Base-by-base conservation (phyloP, 2,113 vertebrate species). In the Spermophilus dauricus region DNA sequence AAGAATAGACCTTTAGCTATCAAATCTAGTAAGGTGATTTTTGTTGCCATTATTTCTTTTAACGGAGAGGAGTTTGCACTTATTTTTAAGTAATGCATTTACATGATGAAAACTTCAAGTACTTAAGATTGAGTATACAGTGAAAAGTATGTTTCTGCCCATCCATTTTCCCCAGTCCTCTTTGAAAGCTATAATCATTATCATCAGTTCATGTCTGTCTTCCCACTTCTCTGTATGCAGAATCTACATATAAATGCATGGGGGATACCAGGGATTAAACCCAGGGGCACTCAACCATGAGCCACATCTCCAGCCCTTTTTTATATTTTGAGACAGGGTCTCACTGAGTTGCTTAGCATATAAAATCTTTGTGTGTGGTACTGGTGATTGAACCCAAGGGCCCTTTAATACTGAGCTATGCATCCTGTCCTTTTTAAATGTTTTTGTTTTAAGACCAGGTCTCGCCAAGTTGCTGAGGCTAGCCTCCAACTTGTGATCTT, bases 51-150 rank as follows among this genome's bases (percentile, higher is more conserved):
- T 42, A 75, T 39, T 65, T 37, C 56, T 83, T 78, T 48, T 65
- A 56, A 56, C 75, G n/a, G 37, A 67, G 12, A 13, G 3, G 0
- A 76, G n/a, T 53, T 89, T 86, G 24, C 63, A 8, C 77, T 78
- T 69, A 32, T 86, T 93, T 91, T 85, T 89, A 51, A 90, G 45
- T 78, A 45, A 28, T 84, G n/a, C 0, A 24, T 75, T 89, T 86
- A 32, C 39, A 56, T 80, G n/a, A 65, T 87, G 86, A 94, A 85
- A 76, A 69, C 69, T 78, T 53, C 11, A 94, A 39, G 7, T 89
- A 63, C 32, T 51, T 51, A 73, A 90, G 16, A 86, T 51, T 51
- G 26, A 34, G 1, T 26, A 77, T 70, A 61, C 73, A 90, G 42
- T 72, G 39, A 34, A 83, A 95, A 93, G 34, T 89, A 32, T 56